Conservation (phyloP, 2,113 vertebrate genomes). For the Neofelis nebulosa region DNA sequence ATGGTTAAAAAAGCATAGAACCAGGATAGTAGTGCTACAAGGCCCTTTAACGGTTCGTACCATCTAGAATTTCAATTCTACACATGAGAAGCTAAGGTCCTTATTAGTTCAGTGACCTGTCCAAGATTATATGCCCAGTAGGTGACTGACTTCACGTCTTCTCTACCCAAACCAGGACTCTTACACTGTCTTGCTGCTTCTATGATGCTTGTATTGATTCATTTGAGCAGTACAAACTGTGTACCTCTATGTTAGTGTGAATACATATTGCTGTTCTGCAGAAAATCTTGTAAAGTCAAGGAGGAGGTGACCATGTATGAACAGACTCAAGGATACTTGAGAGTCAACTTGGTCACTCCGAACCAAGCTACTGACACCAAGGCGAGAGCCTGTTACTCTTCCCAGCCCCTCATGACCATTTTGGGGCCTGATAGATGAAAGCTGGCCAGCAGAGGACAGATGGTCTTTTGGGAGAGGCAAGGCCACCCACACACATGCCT, state of each 20-base stretch:
- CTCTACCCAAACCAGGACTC: background rate
- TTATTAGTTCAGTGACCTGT: background rate
- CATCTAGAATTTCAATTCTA: background rate
- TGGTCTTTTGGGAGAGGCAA: background rate
- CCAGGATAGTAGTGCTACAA: background rate
- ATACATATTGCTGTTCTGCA: background rate
- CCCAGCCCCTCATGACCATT: accelerated
- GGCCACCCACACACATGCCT: background rate
- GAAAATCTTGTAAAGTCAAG: background rate
- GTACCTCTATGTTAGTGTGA: background rate
- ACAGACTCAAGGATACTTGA: background rate
- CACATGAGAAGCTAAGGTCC: background rate
- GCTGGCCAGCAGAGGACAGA: background rate
- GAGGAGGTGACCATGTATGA: accelerated
- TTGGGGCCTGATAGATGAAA: background rate
- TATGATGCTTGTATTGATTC: background rate
- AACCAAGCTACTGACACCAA: background rate
- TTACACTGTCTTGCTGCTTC: background rate
- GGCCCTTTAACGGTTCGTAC: background rate
- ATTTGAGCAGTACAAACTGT: background rate
- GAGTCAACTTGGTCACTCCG: background rate
- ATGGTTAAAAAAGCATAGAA: background rate
- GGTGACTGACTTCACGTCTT: background rate
- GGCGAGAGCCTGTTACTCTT: background rate
- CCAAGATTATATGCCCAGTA: background rate